These are phyloP conservation scores for Callitettix versicolor DNA, from an alignment of 1,140 invertebrate genomes.

Conservation along the genomic window DNA sequence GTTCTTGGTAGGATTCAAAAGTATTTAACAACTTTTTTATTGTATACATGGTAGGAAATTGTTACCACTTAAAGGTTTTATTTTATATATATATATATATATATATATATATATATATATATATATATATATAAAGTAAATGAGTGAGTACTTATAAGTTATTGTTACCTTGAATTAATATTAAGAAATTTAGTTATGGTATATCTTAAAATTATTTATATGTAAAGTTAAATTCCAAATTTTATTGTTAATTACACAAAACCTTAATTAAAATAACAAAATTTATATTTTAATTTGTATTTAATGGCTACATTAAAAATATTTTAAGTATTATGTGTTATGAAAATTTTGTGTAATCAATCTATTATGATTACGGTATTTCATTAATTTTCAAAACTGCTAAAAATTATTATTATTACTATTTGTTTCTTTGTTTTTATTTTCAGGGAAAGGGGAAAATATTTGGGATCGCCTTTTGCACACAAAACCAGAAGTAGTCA, in stretches of 20 bases:
- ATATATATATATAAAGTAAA: no score
- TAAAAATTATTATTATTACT: not conserved
- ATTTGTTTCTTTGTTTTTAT: not conserved
- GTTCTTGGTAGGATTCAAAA: no score
- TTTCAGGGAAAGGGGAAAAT: conserved; percentile 38
- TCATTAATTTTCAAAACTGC: not conserved
- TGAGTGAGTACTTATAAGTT: no score
- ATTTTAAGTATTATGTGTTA: not conserved
- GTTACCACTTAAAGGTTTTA: no score
- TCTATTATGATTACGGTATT: not conserved
- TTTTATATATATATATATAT: no score
- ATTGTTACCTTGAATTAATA: no score
- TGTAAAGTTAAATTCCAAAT: not conserved
- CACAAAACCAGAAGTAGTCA: conserved; percentile 37
- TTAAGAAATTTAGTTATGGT: no score
- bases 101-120: no score
- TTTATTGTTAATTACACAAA: not conserved
- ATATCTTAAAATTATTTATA: not conserved
- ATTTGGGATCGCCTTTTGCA: conserved; percentile 48
- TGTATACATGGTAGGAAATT: no score
- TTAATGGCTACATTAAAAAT: not conserved
- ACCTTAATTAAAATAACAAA: not conserved
- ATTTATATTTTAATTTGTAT: not conserved
- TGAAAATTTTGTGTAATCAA: not conserved
- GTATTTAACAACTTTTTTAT: no score